Evolutionary conservation across 2,113 vertebrate species (phyloP), one percentile per base, ranked within the genome.

Genomic region (Ictalurus furcatus): DNA sequence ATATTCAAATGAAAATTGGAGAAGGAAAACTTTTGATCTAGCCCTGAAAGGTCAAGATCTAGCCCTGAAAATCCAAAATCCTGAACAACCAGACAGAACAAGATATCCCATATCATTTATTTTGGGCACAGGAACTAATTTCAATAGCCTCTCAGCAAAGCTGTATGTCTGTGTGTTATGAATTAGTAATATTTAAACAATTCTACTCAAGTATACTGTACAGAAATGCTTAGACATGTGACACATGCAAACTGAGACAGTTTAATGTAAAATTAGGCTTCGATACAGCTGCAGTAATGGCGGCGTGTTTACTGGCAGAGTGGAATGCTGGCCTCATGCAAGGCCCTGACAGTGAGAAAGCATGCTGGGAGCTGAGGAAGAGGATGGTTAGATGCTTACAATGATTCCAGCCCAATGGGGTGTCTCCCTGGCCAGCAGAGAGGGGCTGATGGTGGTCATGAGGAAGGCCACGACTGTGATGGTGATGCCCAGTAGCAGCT

Each of bases 391-490:
- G 91, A 93, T 96, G 97, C 98, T 99, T 99, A 99, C 98, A 94
- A 97, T 95, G 94, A 99, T 98, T 92, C 98, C 98, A 94, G 98
- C 98, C 98, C 98, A 99, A 94, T 98, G 97, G 63, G 98, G 98
- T 88, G 98, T 98, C 96, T 99, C 98, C 93, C 98, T 96, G 96
- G 96, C 94, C 93, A 96, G 95, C 92, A 99, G 95, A 78, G 98
- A 99, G 92, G 97, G 94, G 94, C 97, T 98, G 96, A 97, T 89
- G 93, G 95, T 94, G 90, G 96, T 94, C 97, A 96, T 98, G 76
- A 99, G 94, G 95, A 99, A 99, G 94, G 97, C 98, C 96, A 99
- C 92, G 88, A 93, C 96, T 19, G 96, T 94, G 65, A 98, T 94
- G 76, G 97, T 94, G 92, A 95, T 91, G 93, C 97, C 98, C 91